These are phyloP conservation scores for Chrysopilus asiliformis DNA, from an alignment of 2,888 invertebrate species.

Conservation along the genomic window DNA sequence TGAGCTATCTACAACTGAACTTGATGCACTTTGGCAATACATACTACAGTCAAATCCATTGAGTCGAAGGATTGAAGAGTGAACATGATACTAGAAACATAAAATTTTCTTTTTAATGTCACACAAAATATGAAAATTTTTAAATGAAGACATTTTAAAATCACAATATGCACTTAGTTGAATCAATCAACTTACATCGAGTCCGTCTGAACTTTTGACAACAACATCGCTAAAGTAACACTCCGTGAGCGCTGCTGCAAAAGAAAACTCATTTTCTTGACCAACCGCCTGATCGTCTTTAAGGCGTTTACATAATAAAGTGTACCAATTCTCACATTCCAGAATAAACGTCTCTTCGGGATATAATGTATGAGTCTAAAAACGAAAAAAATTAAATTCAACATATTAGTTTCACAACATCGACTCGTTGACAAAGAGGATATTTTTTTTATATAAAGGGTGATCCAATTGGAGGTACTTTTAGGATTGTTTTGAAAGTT, in stretches of 20 bases:
- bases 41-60: conserved; percentile 41
- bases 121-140: no score
- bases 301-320: conserved; percentile 46
- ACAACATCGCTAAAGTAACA: conserved; percentile 48
- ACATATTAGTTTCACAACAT: background rate
- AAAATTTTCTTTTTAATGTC: background rate
- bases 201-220: conserved; percentile 26
- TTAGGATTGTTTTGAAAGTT: no score
- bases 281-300: conserved; percentile 36
- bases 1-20: background rate
- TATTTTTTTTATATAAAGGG: background rate
- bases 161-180: no score
- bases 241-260: conserved; percentile 49
- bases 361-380: conserved; percentile 38
- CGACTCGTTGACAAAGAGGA: background rate
- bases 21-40: conserved; percentile 33
- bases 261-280: conserved; percentile 44
- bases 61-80: conserved; percentile 43
- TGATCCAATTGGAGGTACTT: background rate
- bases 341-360: conserved; percentile 42
- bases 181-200: conserved; percentile 18
- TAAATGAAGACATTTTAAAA: no score
- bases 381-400: conserved; percentile 1
- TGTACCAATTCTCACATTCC: conserved; percentile 49
- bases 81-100: conserved; percentile 38